Percentiles rank a stretch among this genome's conserved stretches.
Conservation (phyloP, 2,888 invertebrate genomes). For the Parnassius apollo region DNA sequence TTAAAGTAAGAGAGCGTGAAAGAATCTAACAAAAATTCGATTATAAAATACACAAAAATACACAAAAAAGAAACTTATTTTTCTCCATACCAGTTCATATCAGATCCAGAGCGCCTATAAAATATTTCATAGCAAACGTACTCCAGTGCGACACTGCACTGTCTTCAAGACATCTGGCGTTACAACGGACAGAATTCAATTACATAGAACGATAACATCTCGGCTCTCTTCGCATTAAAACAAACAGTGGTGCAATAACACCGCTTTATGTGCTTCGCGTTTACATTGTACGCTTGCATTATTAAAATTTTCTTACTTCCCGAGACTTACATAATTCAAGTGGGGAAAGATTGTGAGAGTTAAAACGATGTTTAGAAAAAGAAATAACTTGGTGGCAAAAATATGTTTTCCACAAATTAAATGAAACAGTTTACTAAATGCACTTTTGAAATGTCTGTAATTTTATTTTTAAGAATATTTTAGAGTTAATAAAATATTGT, state of each 20-base stretch:
- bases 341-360: slow-evolving; percentile 24
- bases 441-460: no score
- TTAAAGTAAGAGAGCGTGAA: no score
- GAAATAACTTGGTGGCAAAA: no score
- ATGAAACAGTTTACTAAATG: no score
- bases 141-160: slow-evolving; percentile 45
- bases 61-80: no score
- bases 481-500: no score
- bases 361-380: slow-evolving; percentile 19
- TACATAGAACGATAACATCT: slow-evolving; percentile 54
- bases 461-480: no score
- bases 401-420: no score
- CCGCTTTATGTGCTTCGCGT: slow-evolving; percentile 33
- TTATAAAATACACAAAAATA: no score
- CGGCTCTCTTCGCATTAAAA: slow-evolving; percentile 40
- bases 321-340: slow-evolving; percentile 25
- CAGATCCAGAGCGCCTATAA: slow-evolving; percentile 50
- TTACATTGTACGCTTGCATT: slow-evolving; percentile 28
- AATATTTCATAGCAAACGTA: slow-evolving; percentile 70
- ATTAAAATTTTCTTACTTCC: slow-evolving; percentile 28
- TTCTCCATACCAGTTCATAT: slow-evolving; percentile 27
- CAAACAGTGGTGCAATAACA: slow-evolving; percentile 44
- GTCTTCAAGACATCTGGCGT: slow-evolving; percentile 46
- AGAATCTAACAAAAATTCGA: no score
- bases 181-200: slow-evolving; percentile 47